Percentiles rank a stretch among this genome's conserved stretches.
Evolutionary conservation across 2,113 vertebrate genomes (phyloP).

Genomic region (Neoarius graeffei): DNA sequence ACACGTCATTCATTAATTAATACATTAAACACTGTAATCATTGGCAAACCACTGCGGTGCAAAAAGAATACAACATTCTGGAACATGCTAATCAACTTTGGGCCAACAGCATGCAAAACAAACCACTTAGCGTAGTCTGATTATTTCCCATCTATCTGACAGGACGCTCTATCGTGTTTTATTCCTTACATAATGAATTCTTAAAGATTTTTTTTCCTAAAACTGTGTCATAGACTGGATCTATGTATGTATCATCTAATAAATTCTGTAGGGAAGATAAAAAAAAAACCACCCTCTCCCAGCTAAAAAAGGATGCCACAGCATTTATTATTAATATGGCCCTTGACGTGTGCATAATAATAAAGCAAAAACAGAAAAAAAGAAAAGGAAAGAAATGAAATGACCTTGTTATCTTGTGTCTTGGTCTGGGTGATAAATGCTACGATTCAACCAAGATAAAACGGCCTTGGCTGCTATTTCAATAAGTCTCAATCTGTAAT

Average conservation of each 20-base stretch:
- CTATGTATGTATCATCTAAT: conserved; percentile 56
- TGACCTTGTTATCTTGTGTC: conserved; percentile 13
- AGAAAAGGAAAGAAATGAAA: conserved; percentile 51
- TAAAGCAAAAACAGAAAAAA: conserved; percentile 34
- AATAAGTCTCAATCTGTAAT: conserved; percentile 14
- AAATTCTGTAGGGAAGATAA: conserved; percentile 77
- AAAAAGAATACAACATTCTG: not conserved
- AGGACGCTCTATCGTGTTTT: not conserved
- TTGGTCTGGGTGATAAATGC: conserved; percentile 45
- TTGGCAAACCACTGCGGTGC: not conserved
- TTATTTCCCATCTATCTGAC: not conserved
- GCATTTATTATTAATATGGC: conserved; percentile 80
- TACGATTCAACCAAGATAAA: conserved; percentile 45
- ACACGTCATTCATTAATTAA: not conserved
- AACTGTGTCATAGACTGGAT: not conserved
- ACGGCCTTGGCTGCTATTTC: conserved; percentile 14
- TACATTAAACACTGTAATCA: not conserved
- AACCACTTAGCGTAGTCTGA: not conserved
- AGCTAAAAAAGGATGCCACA: conserved; percentile 69
- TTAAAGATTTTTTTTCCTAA: not conserved
- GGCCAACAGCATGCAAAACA: not conserved
- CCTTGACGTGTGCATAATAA: conserved; percentile 73
- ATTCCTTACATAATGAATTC: not conserved
- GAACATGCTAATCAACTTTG: not conserved
- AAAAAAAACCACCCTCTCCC: conserved; percentile 61